Conservation (phyloP, 2,888 invertebrate species). For the Acleris cristana region DNA sequence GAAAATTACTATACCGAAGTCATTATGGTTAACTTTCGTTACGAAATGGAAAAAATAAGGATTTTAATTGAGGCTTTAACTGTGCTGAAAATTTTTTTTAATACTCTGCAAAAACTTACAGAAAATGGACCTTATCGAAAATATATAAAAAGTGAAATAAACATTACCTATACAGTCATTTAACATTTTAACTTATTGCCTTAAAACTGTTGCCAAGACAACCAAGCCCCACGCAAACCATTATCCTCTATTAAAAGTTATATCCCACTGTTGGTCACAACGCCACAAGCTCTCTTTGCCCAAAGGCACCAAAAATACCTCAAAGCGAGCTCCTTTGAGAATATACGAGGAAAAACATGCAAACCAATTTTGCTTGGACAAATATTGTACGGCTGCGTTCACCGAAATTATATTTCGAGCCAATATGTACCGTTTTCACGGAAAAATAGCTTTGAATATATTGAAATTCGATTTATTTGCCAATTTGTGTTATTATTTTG, state of each 20-base stretch:
- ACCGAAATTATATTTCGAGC: constrained; percentile 16
- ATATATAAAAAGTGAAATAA: too few relatives aligned
- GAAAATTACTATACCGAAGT: too few relatives aligned
- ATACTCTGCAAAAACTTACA: too few relatives aligned
- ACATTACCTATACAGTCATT: too few relatives aligned
- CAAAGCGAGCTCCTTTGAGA: constrained; percentile 18
- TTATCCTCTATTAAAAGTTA: background rate
- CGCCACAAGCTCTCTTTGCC: background rate
- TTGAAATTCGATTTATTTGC: constrained; percentile 6
- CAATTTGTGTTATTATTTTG: background rate
- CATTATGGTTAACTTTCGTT: too few relatives aligned
- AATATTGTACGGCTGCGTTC: constrained; percentile 10
- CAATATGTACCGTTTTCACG: constrained; percentile 1
- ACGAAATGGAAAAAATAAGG: too few relatives aligned
- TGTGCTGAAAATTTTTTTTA: too few relatives aligned
- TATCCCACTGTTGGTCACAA: background rate
- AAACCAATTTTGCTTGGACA: constrained; percentile 16
- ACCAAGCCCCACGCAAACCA: too few relatives aligned
- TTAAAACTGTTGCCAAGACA: too few relatives aligned
- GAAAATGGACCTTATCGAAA: too few relatives aligned
- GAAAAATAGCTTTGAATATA: background rate
- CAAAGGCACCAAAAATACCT: constrained; percentile 1
- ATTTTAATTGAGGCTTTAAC: too few relatives aligned
- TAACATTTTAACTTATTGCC: too few relatives aligned
- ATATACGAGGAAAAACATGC: constrained; percentile 16